These are phyloP conservation scores for Caenorhabditis briggsae DNA, from an alignment of 1,140 invertebrate species.

Conservation along the genomic window DNA sequence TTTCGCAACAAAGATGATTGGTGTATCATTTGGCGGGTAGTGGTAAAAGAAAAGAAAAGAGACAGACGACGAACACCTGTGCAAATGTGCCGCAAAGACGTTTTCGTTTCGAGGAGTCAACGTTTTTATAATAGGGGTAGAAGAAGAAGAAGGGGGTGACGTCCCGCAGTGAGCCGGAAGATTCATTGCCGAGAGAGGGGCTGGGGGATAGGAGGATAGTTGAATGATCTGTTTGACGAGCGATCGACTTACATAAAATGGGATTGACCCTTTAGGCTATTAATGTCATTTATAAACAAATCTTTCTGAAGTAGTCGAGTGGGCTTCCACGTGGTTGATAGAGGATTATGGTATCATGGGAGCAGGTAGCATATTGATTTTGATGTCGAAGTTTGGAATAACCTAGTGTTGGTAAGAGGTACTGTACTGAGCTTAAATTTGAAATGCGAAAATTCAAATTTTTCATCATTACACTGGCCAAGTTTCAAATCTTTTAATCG, in stretches of 20 bases:
- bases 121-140: not conserved
- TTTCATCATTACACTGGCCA: too few species aligned
- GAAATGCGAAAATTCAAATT: too few species aligned
- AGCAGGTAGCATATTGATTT: not conserved
- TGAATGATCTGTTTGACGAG: constrained; percentile 47
- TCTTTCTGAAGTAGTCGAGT: constrained; percentile 22
- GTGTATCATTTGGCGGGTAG: constrained; percentile 43
- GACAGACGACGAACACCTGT: constrained; percentile 26
- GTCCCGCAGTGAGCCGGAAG: constrained; percentile 20
- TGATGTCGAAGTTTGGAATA: too few species aligned
- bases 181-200: not conserved
- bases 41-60: not conserved
- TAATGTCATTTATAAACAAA: constrained; percentile 56
- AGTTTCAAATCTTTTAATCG: too few species aligned
- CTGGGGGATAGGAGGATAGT: not conserved
- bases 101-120: not conserved
- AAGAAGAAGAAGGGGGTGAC: not conserved
- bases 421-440: too few species aligned
- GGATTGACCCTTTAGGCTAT: constrained; percentile 25
- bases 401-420: too few species aligned
- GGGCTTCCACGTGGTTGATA: constrained; percentile 1
- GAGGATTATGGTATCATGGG: not conserved
- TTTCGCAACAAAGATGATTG: constrained; percentile 41
- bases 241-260: constrained; percentile 32
- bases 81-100: constrained; percentile 41